Evolutionary conservation across 2,113 vertebrate genomes (phyloP).

Genomic region (Ameiurus melas): DNA sequence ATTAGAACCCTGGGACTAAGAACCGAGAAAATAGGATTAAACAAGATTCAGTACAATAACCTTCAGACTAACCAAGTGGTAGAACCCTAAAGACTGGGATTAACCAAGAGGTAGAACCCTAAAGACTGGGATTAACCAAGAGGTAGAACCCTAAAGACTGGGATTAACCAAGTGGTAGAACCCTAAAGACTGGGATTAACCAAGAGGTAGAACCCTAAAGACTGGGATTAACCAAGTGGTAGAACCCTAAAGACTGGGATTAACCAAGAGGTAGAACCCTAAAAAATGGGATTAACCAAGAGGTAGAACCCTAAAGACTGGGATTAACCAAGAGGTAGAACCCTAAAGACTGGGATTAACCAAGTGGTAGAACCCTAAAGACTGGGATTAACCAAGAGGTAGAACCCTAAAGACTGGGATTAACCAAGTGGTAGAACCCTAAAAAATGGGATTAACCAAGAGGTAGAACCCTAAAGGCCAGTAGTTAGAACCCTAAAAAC

Average conservation of each 20-base stretch:
- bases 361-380: background rate
- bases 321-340: background rate
- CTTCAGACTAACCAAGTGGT: background rate
- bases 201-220: background rate
- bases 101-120: background rate
- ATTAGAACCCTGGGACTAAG: background rate
- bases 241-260: background rate
- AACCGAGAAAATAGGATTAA: background rate
- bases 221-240: no score
- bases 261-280: background rate
- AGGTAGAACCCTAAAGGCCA: background rate
- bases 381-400: no score
- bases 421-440: background rate
- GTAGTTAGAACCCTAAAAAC: background rate
- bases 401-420: background rate
- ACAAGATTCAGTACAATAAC: background rate
- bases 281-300: background rate
- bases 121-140: background rate
- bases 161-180: background rate
- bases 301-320: background rate
- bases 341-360: background rate
- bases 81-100: background rate
- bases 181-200: background rate
- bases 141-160: background rate
- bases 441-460: background rate